Base-by-base conservation (phyloP, 2,888 invertebrate species). In the Heteromurus nitidus region DNA sequence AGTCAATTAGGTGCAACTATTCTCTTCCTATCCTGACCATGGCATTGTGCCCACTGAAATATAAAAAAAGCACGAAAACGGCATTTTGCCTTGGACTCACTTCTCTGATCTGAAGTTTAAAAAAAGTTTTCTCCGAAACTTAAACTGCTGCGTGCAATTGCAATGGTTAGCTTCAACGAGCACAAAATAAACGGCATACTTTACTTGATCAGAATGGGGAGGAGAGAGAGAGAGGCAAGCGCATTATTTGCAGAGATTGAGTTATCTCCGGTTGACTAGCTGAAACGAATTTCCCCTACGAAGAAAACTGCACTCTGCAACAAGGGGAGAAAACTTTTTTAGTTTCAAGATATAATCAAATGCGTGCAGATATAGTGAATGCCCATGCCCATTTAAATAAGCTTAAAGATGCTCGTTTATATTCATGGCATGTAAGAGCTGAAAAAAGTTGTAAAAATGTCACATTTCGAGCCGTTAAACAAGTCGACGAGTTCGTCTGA, bases 401-500 rank as follows among this genome's bases (percentile, higher is more conserved):
- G n/a, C 60, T 60, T 7, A 42, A 64, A 73, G 65, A 50, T 42
- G 30, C 75, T 76, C 75, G 75, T 76, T 76, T 76, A 58, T 76
- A 76, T 76, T 76, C 75, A 76, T 76, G 75, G 58, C 75, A 44
- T 76, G 75, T 67, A 76, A n/a, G 75, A 53, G 75, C 47, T 76
- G 30, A 76, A 65, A 58, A 76, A 76, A 68, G 75, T 76, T 76
- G 75, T 76, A 76, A 76, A 76, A 76, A 76, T 76, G 75, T 76
- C 75, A 76, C 75, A 76, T 76, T 68, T 76, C 68, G 68, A 67
- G 75, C 75, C 67, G 75, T 67, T 76, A 76, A 68, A 67, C 75
- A 76, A 76, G 75, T 76, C 65, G 75, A 76, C 75, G 44, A 67
- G 31, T 20, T 13, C 36, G 13, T 9, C 36, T 36, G 36, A 9